Conservation (phyloP, 2,888 invertebrate species). For the Eristalinus aeneus region DNA sequence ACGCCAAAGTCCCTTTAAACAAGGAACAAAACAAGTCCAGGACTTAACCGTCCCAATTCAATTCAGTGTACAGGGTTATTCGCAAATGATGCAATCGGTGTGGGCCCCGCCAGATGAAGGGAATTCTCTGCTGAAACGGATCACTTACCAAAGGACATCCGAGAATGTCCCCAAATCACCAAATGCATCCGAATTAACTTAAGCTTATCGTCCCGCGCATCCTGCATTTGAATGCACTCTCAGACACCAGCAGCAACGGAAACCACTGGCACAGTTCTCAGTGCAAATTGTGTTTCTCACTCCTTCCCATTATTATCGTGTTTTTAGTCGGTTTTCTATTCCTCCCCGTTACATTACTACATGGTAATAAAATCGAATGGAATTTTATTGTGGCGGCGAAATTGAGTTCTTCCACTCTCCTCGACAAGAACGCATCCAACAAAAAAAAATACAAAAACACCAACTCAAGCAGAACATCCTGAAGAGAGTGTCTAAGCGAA, state of each 20-base stretch:
- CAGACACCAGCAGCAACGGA: conserved; percentile 4
- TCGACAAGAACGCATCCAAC: background rate
- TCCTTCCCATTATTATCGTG: conserved; percentile 65
- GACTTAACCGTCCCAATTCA: too few relatives aligned
- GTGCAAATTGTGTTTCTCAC: conserved; percentile 55
- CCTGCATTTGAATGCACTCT: conserved; percentile 23
- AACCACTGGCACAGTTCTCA: conserved; percentile 4
- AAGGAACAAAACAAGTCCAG: too few relatives aligned
- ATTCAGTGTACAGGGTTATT: background rate
- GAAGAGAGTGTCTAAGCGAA: conserved; percentile 24
- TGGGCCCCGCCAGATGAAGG: background rate
- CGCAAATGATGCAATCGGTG: background rate
- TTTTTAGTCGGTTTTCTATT: conserved; percentile 44
- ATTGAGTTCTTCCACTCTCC: conserved; percentile 58
- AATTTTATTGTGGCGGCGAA: conserved; percentile 70
- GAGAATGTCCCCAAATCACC: conserved; percentile 28
- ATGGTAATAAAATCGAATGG: conserved; percentile 71
- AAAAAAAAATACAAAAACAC: background rate
- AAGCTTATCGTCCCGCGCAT: conserved; percentile 28
- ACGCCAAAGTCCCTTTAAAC: too few relatives aligned
- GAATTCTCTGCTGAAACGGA: background rate
- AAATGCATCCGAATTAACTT: conserved; percentile 49
- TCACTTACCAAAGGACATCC: conserved; percentile 25
- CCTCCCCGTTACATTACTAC: conserved; percentile 57
- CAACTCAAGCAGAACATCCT: background rate